These are phyloP conservation scores for Picathartes gymnocephalus DNA, from an alignment of 2,113 vertebrate species.

Conservation along the genomic window DNA sequence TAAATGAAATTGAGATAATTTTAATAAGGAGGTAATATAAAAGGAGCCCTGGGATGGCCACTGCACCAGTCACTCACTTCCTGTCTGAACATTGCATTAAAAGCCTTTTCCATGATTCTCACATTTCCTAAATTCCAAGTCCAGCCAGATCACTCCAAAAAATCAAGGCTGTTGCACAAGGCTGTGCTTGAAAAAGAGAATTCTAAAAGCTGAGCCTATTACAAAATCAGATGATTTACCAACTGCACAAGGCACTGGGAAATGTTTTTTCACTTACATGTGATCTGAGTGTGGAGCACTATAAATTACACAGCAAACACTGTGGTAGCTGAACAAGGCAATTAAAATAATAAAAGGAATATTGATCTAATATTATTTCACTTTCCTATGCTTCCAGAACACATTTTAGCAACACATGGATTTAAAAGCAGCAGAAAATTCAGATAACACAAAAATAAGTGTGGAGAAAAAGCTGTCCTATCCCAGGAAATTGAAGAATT, in stretches of 20 bases:
- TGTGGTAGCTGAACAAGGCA: background rate
- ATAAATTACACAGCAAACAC: slow-evolving; percentile 27
- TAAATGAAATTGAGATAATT: background rate
- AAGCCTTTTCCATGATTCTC: slow-evolving; percentile 23
- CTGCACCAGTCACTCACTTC: slow-evolving; percentile 13
- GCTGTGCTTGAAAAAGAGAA: background rate
- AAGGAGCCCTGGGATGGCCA: background rate
- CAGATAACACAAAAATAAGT: background rate
- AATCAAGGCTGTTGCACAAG: slow-evolving; percentile 38
- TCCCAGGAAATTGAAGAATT: background rate
- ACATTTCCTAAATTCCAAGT: slow-evolving; percentile 47
- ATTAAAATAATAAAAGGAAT: background rate
- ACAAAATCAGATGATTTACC: slow-evolving; percentile 47
- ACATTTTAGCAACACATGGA: background rate
- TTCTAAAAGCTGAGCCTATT: background rate
- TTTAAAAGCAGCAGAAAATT: background rate
- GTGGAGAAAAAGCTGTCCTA: background rate
- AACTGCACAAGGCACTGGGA: background rate
- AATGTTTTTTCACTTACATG: slow-evolving; percentile 28
- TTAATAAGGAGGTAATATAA: background rate
- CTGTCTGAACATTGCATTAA: slow-evolving; percentile 9
- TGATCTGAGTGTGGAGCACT: slow-evolving; percentile 16
- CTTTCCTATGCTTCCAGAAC: background rate
- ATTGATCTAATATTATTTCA: background rate
- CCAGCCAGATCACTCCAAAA: background rate